Conservation (phyloP, 2,797 vertebrate genomes). For the Propithecus perrieri region DNA sequence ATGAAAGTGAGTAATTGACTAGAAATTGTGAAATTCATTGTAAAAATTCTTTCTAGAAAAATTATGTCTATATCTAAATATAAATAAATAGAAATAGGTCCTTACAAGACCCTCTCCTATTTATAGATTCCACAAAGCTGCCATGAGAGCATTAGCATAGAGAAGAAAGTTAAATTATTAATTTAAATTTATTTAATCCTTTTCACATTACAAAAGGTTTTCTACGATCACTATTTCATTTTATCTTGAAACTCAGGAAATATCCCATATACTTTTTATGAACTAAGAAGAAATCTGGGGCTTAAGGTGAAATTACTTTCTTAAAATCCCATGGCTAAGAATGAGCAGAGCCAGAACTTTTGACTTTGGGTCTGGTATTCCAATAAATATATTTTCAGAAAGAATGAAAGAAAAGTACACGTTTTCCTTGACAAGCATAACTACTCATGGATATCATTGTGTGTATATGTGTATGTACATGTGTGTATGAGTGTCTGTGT, state of each 20-base stretch:
- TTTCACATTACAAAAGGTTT: conserved; percentile 5
- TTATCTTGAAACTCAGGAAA: neutral
- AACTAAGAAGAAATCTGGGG: neutral
- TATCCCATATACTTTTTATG: neutral
- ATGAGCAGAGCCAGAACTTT: neutral
- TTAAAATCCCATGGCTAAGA: neutral
- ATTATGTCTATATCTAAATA: neutral
- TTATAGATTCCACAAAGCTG: neutral
- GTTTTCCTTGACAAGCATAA: neutral
- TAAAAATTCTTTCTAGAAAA: neutral
- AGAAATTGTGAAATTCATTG: neutral
- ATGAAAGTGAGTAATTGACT: neutral
- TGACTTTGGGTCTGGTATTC: neutral
- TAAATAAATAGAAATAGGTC: neutral
- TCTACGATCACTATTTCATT: neutral
- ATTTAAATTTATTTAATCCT: neutral
- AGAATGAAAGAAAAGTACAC: neutral
- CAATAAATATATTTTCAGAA: neutral
- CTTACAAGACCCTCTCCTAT: neutral
- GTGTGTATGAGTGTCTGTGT: neutral
- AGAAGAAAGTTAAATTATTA: neutral
- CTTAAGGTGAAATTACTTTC: neutral
- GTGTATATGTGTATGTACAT: neutral
- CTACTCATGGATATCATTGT: neutral
- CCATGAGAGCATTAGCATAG: neutral